These are phyloP conservation scores for Geophilus truncorum DNA, from an alignment of 2,888 invertebrate genomes.

Conservation along the genomic window DNA sequence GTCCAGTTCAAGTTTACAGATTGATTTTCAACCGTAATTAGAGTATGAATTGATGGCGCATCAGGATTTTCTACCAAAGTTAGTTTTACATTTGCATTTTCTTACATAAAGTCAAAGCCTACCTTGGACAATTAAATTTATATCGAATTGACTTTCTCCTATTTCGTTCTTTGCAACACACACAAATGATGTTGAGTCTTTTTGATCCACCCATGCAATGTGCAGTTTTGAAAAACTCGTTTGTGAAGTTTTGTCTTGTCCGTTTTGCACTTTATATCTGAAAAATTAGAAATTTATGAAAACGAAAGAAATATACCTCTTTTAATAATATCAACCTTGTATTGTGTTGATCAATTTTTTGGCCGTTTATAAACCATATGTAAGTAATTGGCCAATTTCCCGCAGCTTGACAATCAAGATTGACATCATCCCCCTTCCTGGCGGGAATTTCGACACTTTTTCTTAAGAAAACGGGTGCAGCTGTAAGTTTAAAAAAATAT, in stretches of 20 bases:
- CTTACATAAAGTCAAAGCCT: too few species aligned
- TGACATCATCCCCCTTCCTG: neutral
- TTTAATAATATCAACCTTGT: neutral
- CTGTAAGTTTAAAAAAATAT: neutral
- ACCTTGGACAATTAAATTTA: slow-evolving; percentile 36
- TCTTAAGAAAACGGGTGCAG: neutral
- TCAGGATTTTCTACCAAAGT: slow-evolving; percentile 8
- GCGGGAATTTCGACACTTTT: neutral
- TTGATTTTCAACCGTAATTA: neutral
- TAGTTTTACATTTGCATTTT: neutral
- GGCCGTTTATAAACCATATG: neutral
- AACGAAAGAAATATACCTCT: too few species aligned
- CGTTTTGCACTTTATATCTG: slow-evolving; percentile 27
- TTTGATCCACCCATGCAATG: slow-evolving; percentile 25
- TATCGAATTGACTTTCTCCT: slow-evolving; percentile 34
- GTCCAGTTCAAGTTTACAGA: slow-evolving; percentile 10
- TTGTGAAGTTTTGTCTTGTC: slow-evolving; percentile 29
- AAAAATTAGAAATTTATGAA: neutral
- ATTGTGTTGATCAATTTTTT: neutral
- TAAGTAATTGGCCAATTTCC: neutral
- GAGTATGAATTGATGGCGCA: neutral
- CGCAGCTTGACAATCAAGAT: neutral
- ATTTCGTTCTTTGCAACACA: slow-evolving; percentile 35
- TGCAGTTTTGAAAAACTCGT: slow-evolving; percentile 34
- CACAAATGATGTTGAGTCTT: slow-evolving; percentile 37